phyloP scores from a whole-genome alignment of 2,797 vertebrate species.

The Poecilia velifera region DNA sequence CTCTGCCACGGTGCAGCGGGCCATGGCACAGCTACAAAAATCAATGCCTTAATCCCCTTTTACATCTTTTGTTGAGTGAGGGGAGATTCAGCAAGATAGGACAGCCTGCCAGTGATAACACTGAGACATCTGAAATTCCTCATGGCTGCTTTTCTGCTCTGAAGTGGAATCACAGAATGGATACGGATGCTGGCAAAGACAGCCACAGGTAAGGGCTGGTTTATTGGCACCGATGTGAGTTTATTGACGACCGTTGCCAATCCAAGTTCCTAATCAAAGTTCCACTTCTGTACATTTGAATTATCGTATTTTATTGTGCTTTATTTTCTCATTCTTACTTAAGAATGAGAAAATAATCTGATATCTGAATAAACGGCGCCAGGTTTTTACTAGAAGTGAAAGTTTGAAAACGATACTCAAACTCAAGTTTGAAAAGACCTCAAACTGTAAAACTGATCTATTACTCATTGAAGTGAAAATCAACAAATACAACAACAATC shows the following conservation, averaged over 20 bases:
- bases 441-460: background rate
- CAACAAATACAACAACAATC: background rate
- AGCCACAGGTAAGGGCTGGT: constrained; percentile 22
- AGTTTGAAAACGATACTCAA: background rate
- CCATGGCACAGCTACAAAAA: constrained; percentile 47
- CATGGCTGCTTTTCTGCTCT: constrained; percentile 24
- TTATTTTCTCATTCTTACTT: background rate
- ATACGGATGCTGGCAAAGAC: background rate
- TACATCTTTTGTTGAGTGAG: constrained; percentile 68
- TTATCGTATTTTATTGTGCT: background rate
- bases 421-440: background rate
- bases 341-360: background rate
- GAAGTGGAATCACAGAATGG: constrained; percentile 21
- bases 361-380: background rate
- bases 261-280: constrained; percentile 1
- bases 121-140: constrained; percentile 44
- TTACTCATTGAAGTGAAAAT: background rate
- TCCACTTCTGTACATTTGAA: background rate
- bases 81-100: constrained; percentile 42
- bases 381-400: background rate
- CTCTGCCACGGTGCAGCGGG: constrained; percentile 44
- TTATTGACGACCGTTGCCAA: constrained; percentile 13
- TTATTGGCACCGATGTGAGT: constrained; percentile 8
- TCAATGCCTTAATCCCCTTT: constrained; percentile 66
- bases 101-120: constrained; percentile 45